Conservation (phyloP, 2,113 vertebrate genomes). For the Ptilorrhoa leucosticta region DNA sequence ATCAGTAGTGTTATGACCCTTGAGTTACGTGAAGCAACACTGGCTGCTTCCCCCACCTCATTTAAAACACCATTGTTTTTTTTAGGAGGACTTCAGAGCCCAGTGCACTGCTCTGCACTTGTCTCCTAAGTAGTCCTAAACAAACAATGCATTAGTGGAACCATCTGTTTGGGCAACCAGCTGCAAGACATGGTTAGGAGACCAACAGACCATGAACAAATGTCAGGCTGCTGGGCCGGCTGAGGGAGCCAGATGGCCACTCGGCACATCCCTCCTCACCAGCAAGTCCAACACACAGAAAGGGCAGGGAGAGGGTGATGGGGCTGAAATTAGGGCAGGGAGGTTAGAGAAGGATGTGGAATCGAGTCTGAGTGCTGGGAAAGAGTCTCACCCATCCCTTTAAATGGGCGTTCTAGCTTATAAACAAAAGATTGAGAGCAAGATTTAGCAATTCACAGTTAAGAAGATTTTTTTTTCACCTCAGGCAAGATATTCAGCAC, state of each 20-base stretch:
- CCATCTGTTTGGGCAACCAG: slow-evolving; percentile 12
- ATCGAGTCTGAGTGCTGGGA: not conserved
- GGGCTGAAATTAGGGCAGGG: not conserved
- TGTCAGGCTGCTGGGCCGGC: accelerated
- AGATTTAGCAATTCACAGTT: not conserved
- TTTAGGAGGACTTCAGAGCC: not conserved
- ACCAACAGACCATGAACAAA: not conserved
- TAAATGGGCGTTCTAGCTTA: not conserved
- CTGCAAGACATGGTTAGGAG: not conserved
- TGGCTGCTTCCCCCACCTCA: not conserved
- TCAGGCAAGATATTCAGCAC: slow-evolving; percentile 12
- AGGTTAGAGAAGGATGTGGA: not conserved
- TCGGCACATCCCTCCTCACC: not conserved
- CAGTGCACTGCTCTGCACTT: not conserved
- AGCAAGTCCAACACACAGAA: not conserved
- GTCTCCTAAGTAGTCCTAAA: not conserved
- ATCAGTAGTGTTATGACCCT: not conserved
- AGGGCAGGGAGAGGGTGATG: not conserved
- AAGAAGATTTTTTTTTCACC: not conserved
- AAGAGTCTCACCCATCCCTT: not conserved
- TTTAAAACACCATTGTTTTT: not conserved
- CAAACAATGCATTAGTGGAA: not conserved
- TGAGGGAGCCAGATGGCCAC: slow-evolving; percentile 13
- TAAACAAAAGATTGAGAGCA: not conserved
- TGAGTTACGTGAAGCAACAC: not conserved